A percentile compares a stretch with the other conserved stretches of the same genome.
These are phyloP conservation scores for Neomonachus schauinslandi DNA, from an alignment of 2,113 vertebrate genomes.

Conservation along the genomic window DNA sequence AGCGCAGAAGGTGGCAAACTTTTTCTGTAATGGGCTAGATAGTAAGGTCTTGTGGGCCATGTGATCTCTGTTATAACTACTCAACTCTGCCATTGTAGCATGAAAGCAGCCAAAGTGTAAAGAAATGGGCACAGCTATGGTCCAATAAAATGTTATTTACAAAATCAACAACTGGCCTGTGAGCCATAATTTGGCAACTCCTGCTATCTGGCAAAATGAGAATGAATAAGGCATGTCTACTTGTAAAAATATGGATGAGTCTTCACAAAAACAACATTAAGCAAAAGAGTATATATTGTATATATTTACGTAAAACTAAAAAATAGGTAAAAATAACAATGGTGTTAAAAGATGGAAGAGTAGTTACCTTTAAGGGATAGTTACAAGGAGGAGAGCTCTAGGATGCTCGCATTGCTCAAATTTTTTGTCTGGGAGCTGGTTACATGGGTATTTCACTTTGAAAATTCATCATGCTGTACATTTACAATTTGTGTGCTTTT, in stretches of 20 bases:
- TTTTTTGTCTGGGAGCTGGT: neutral
- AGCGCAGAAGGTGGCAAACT: neutral
- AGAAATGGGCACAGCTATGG: neutral
- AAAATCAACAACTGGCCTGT: neutral
- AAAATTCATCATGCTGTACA: neutral
- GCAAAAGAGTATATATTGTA: neutral
- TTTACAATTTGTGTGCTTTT: neutral
- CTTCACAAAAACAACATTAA: conserved; percentile 20
- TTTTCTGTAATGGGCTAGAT: neutral
- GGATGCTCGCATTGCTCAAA: neutral
- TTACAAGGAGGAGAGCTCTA: neutral
- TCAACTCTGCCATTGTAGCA: neutral
- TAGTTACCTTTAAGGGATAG: neutral
- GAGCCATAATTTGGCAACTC: neutral
- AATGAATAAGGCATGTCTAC: neutral
- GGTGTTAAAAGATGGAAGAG: neutral
- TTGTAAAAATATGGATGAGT: neutral
- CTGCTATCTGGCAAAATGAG: neutral
- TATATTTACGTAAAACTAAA: neutral
- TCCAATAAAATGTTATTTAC: conserved; percentile 31
- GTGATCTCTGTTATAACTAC: neutral
- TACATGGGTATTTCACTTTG: neutral
- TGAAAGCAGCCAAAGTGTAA: neutral
- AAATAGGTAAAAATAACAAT: neutral
- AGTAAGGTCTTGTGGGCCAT: neutral